These are phyloP conservation scores for Lapara coniferarum DNA, from an alignment of 2,888 invertebrate species.

Conservation along the genomic window DNA sequence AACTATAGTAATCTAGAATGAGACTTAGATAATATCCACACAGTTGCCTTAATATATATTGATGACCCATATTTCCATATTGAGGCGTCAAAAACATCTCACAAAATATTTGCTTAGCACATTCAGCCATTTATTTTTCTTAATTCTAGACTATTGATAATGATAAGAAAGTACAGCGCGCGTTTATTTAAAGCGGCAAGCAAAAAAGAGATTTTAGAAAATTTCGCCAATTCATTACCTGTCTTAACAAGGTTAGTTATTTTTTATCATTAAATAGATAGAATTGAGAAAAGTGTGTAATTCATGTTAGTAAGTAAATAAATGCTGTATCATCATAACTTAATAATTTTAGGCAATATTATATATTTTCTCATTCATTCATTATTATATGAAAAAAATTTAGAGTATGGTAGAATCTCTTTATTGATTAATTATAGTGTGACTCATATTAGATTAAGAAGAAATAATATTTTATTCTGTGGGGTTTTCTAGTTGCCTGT, in stretches of 20 bases:
- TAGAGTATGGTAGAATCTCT: no score
- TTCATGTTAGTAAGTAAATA: neutral
- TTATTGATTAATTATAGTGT: no score
- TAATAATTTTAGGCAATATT: no score
- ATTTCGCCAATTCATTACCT: constrained; percentile 53
- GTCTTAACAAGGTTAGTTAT: constrained; percentile 66
- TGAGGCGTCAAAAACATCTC: neutral
- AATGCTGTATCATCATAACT: neutral
- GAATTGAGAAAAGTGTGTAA: constrained; percentile 59
- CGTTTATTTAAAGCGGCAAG: constrained; percentile 46
- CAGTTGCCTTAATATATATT: constrained; percentile 4
- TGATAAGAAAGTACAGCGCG: constrained; percentile 49
- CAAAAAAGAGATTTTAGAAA: constrained; percentile 62
- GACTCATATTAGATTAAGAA: no score
- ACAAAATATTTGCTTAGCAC: neutral
- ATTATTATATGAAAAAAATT: no score
- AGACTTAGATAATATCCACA: neutral
- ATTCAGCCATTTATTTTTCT: constrained; percentile 50
- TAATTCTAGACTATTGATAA: constrained; percentile 68
- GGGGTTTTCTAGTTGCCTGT: no score
- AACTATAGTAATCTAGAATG: neutral
- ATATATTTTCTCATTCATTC: no score
- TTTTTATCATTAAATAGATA: constrained; percentile 48
- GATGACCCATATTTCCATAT: neutral
- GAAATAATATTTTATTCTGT: no score